Evolutionary conservation across 2,797 vertebrate genomes (phyloP), one percentile per base, ranked within the genome.

Genomic region (Triplophysa bombifrons): DNA sequence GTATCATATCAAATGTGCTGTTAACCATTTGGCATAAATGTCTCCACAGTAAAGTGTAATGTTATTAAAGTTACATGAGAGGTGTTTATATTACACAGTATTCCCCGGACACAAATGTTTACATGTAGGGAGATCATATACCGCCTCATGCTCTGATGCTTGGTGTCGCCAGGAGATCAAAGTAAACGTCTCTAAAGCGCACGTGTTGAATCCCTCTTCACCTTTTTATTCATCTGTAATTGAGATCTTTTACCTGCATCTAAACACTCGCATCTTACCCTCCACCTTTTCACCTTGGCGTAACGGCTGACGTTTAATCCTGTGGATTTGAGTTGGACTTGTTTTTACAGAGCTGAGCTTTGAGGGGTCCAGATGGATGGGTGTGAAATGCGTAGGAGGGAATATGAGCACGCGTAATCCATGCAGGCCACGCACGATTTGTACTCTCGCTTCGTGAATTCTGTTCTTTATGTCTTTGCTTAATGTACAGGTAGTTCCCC

Each of bases 311-410:
- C 19, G 6, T 48, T 44, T 74, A 66, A 27, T 72, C 48, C 34
- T 44, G 51, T 2, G 1, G 55, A 50, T 41, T 13, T n/a, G 46
- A 69, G 13, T 27, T 38, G 34, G 6, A 38, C 34, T 30, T 55
- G 56, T 17, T 66, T 75, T 75, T 66, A 58, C 64, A 76, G 7
- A 76, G 27, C 41, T 60, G 66, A 20, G 41, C 19, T 77, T 69
- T 34, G 7, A 65, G 65, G 19, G 25, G 68, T 48, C 61, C 67
- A 81, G 60, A 72, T 76, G 80, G 73, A 66, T 22, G 44, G 25
- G 51, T 72, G 61, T 66, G 60, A 81, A 76, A 76, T 58, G 13
- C 16, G 11, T 72, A 34, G 44, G 80, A 60, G 51, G 60, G n/a
- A 20, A 53, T 38, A 66, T 67, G 63, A 58, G 69, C 68, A 53